Evolutionary conservation across 2,797 vertebrate species (phyloP).

Genomic region (Brachymystax lenok): DNA sequence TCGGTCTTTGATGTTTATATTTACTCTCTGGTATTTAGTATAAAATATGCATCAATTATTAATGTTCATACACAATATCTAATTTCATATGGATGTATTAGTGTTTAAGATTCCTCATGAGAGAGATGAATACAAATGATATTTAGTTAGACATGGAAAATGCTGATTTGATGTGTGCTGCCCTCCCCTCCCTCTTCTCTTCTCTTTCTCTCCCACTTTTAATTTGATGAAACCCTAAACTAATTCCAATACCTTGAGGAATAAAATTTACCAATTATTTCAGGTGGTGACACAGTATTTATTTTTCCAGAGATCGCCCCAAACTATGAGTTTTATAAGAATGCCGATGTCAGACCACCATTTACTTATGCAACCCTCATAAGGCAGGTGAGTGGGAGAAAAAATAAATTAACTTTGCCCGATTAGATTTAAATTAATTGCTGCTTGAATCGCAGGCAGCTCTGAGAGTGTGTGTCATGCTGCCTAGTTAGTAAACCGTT

Average conservation of each 20-base stretch:
- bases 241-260: constrained; percentile 73
- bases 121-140: constrained; percentile 84
- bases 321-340: constrained; percentile 99
- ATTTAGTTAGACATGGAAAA: constrained; percentile 83
- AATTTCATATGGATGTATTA: constrained; percentile 75
- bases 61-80: constrained; percentile 73
- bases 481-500: constrained; percentile 87
- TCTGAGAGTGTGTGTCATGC: constrained; percentile 63
- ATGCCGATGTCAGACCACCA: constrained; percentile 98
- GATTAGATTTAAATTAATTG: constrained; percentile 95
- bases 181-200: constrained; percentile 11
- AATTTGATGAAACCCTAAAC: constrained; percentile 75
- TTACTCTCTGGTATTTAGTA: constrained; percentile 73
- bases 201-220: constrained; percentile 38
- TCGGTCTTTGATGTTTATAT: constrained; percentile 81
- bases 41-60: constrained; percentile 76
- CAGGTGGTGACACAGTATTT: constrained; percentile 79
- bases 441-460: constrained; percentile 81
- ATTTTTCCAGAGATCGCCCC: constrained; percentile 96
- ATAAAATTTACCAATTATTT: constrained; percentile 80
- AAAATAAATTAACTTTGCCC: constrained; percentile 88
- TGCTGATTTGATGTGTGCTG: constrained; percentile 74
- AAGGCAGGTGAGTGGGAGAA: constrained; percentile 94
- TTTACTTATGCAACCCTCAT: constrained; percentile 99
- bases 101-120: constrained; percentile 81